These are phyloP conservation scores for Lagodon rhomboides DNA, from an alignment of 2,797 vertebrate genomes.

Conservation along the genomic window DNA sequence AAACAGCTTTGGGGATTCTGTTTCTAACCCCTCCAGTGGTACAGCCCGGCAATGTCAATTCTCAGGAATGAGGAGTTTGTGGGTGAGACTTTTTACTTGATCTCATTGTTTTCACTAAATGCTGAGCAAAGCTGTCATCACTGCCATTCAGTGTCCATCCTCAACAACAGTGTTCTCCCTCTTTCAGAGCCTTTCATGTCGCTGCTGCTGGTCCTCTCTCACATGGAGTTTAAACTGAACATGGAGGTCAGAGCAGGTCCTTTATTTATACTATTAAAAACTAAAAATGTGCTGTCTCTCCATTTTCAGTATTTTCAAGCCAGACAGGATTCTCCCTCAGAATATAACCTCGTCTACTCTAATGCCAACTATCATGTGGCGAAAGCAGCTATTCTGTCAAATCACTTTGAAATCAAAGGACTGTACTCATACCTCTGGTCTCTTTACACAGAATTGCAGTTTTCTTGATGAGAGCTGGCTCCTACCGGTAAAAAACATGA, in stretches of 20 bases:
- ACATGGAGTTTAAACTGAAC: constrained; percentile 88
- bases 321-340: background rate
- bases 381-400: background rate
- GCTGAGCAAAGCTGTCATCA: background rate
- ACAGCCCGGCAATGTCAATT: constrained; percentile 82
- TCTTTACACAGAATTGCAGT: constrained; percentile 86
- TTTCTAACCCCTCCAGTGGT: constrained; percentile 83
- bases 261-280: background rate
- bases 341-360: background rate
- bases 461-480: constrained; percentile 91
- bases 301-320: background rate
- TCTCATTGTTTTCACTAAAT: constrained; percentile 18
- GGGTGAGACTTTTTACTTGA: constrained; percentile 75
- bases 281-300: background rate
- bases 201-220: constrained; percentile 85
- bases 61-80: constrained; percentile 86
- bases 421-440: constrained; percentile 21
- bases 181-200: constrained; percentile 89
- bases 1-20: background rate
- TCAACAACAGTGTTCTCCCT: constrained; percentile 8
- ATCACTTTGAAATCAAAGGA: background rate
- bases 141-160: background rate
- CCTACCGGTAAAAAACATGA: constrained; percentile 84
- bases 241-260: constrained; percentile 82
- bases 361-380: background rate